Base-by-base conservation (phyloP, 2,888 invertebrate species). In the Caenorhabditis panamensis region DNA sequence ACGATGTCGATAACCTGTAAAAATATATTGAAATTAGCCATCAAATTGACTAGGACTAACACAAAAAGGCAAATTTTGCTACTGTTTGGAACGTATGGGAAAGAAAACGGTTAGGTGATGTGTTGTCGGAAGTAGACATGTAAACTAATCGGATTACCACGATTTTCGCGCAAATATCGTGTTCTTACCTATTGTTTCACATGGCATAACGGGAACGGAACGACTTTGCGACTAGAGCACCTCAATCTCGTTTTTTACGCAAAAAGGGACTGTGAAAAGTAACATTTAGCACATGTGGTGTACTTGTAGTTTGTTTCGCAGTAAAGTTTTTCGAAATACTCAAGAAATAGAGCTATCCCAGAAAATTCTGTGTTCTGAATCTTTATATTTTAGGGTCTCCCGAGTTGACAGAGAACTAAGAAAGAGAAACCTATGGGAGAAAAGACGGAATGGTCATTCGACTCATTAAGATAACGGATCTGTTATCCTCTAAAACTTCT, bases 1-100 rank as follows among this genome's bases (percentile, higher is more conserved):
- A 3, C 71, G 80, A 37, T 75, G 75, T 56, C 76, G 75, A 61
- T 80, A 80, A 26, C 80, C 80, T 80, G 54, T 4, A 79, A 59
- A 36, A 44, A 37, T 11, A 24, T 26, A 47, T 20, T 36, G n/a
- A 47, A 56, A 49, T 44, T 11, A 41, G 13, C 5, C 11, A 41
- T 13, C 22, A 24, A 4, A 6, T 9, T 31, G 31, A 31, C 4
- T 31, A 31, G 31, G 31, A 71, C 5, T 26, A 56, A 47, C 24
- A 41, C 31, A 37, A 72, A 71, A 44, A 47, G 18, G 28, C 61
- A 76, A 2, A 76, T 41, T 56, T 41, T 47, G 18, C 31, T 26
- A 18, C 31, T 8, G 41, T 54, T 72, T 36, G 64, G 64, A 64
- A 72, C 63, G 16, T 5, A 53, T 51, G 24, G 61, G 22, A 51